Evolutionary conservation across 1,140 invertebrate genomes (phyloP).

Genomic region (Apis cerana): DNA sequence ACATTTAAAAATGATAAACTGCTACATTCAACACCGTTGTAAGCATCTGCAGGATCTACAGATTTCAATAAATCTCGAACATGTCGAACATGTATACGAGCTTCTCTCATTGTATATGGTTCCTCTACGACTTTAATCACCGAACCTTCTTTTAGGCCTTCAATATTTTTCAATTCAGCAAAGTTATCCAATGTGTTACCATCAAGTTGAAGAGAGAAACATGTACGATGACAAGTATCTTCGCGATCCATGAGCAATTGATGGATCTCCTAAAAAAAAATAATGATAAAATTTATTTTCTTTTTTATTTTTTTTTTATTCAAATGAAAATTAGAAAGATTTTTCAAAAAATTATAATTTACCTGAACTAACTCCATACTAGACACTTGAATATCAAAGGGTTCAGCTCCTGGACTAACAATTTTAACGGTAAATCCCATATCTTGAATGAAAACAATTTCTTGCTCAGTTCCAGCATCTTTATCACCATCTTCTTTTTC

Average conservation of each 20-base stretch:
- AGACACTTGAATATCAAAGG: constrained; percentile 97
- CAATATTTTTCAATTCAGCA: constrained; percentile 97
- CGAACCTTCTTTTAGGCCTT: constrained; percentile 96
- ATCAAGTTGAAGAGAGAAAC: constrained; percentile 97
- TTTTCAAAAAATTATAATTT: constrained; percentile 19
- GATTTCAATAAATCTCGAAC: constrained; percentile 97
- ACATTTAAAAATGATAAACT: constrained; percentile 97
- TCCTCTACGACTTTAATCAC: constrained; percentile 96
- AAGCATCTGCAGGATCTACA: constrained; percentile 95
- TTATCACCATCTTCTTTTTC: constrained; percentile 74
- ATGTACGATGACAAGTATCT: constrained; percentile 98
- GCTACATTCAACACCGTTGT: constrained; percentile 96
- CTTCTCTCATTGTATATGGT: constrained; percentile 98
- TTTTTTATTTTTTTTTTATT: background rate
- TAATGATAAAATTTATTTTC: background rate
- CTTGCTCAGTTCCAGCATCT: constrained; percentile 82
- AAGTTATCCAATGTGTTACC: constrained; percentile 98
- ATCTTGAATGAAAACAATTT: constrained; percentile 96
- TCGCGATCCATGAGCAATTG: constrained; percentile 98
- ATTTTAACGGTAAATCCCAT: constrained; percentile 96
- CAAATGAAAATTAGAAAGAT: background rate
- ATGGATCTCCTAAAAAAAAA: constrained; percentile 91
- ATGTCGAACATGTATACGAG: constrained; percentile 97
- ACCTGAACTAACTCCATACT: constrained; percentile 98
- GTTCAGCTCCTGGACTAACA: constrained; percentile 92